Percentiles rank a stretch among this genome's conserved stretches.
Evolutionary conservation across 2,797 vertebrate species (phyloP).

Genomic region (Stomatorhinus walkeri): DNA sequence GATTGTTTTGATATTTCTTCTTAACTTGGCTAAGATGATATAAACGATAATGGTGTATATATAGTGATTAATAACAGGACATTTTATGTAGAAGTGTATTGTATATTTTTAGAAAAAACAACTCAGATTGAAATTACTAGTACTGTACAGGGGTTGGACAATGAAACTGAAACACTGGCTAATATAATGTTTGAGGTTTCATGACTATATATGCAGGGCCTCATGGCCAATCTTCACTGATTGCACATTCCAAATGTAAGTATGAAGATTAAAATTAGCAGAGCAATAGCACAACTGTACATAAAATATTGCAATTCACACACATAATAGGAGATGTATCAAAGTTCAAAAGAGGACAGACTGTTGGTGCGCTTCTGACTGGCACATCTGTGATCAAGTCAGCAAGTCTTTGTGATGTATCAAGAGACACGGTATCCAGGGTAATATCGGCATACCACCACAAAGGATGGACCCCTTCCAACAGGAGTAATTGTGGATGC

Average conservation of each 20-base stretch:
- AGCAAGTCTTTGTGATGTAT: background rate
- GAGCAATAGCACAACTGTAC: background rate
- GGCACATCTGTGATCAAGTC: background rate
- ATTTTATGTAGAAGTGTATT: constrained; percentile 31
- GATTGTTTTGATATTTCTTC: constrained; percentile 22
- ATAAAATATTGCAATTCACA: background rate
- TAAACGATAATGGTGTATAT: constrained; percentile 30
- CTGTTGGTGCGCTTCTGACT: background rate
- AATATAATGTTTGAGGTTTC: background rate
- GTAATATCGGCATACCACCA: background rate
- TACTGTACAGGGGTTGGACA: background rate
- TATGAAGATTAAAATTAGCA: background rate
- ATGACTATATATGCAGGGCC: background rate
- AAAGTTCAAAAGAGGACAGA: background rate
- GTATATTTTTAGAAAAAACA: constrained; percentile 30
- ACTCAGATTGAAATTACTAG: constrained; percentile 17
- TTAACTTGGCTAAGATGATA: constrained; percentile 27
- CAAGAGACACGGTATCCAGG: background rate
- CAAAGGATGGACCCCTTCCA: background rate
- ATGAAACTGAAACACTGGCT: background rate
- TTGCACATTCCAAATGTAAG: background rate
- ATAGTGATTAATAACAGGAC: constrained; percentile 34
- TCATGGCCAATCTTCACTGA: background rate
- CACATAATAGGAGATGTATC: background rate
- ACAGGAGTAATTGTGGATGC: background rate